Evolutionary conservation across 1,140 invertebrate species (phyloP), one percentile per base, ranked within the genome.

Genomic region (Brachionus paranguensis): DNA sequence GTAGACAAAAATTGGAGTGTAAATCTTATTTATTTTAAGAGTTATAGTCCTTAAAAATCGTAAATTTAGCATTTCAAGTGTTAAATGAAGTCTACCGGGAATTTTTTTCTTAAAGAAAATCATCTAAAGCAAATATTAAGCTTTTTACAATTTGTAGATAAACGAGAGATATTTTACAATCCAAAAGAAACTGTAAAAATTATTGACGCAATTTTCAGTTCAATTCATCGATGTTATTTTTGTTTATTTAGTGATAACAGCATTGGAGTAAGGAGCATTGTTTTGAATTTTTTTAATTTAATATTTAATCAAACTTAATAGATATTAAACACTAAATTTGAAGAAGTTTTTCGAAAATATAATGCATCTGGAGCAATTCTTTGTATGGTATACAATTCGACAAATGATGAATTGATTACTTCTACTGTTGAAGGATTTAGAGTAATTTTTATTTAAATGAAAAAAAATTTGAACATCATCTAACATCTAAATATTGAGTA

Each of bases 381-480:
- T 41, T 89, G 88, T 64, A 88, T 89, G 86, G 70, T 89, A 41
- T 89, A 88, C 83, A 89, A 89, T 78, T 87, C 89, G 10, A 85
- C 87, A 8, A 86, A 85, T 85, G 88, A 89, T 86, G 88, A 89
- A 86, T 86, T 89, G 0, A 89, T 89, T 17, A 89, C 89, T 11
- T 88, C 88, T 47, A 88, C 88, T 29, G 87, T 89, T 12, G 88
- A 87, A 12, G 89, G 89, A 79, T 87, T 86, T 12, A 88, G 88
- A 87, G 89, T 89, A 85, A 74, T 37, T 12, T 20, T 41, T 45
- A 33, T n/a, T n/a, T 83, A 70, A 2, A 41, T 29, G 11, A 14
- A 29, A 12, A 29, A 4, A 4, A 33, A 33, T 29, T 29, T 29
- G 2, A 29, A 29, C 27, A 29, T 3, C 3, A 29, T 29, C 27